phyloP scores from a whole-genome alignment of 1,140 invertebrate species.

The Melanaphis sacchari region DNA sequence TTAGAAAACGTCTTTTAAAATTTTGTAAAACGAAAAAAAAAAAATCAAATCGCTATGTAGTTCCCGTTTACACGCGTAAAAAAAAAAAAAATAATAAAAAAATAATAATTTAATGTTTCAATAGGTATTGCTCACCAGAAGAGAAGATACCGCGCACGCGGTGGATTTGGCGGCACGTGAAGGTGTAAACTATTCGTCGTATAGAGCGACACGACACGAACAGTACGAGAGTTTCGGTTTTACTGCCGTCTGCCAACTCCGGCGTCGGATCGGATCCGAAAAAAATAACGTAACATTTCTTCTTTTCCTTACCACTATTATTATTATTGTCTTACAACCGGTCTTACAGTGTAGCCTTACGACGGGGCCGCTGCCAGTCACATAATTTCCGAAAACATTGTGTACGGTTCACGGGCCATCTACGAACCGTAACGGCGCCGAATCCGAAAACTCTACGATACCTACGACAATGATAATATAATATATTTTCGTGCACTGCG shows the following conservation, averaged over 20 bases:
- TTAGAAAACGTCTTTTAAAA: neutral
- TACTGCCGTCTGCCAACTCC: neutral
- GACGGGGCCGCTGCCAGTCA: neutral
- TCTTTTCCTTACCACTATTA: neutral
- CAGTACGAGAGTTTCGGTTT: neutral
- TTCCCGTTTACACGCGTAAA: neutral
- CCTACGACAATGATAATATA: too few species aligned
- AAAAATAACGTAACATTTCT: neutral
- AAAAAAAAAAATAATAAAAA: too few species aligned
- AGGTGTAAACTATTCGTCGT: neutral
- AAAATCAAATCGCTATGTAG: neutral
- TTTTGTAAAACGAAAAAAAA: too few species aligned
- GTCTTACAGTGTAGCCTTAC: constrained; percentile 24
- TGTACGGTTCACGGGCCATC: too few species aligned
- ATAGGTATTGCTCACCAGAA: neutral
- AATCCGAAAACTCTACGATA: neutral
- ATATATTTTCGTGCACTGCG: too few species aligned
- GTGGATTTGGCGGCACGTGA: neutral
- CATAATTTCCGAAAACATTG: neutral
- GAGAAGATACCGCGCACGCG: neutral
- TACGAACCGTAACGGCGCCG: neutral
- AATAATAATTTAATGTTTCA: neutral
- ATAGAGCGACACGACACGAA: neutral
- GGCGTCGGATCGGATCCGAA: neutral
- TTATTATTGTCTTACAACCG: neutral